Evolutionary conservation across 2,888 invertebrate species (phyloP).

Genomic region (Apomyelois bistriatella): DNA sequence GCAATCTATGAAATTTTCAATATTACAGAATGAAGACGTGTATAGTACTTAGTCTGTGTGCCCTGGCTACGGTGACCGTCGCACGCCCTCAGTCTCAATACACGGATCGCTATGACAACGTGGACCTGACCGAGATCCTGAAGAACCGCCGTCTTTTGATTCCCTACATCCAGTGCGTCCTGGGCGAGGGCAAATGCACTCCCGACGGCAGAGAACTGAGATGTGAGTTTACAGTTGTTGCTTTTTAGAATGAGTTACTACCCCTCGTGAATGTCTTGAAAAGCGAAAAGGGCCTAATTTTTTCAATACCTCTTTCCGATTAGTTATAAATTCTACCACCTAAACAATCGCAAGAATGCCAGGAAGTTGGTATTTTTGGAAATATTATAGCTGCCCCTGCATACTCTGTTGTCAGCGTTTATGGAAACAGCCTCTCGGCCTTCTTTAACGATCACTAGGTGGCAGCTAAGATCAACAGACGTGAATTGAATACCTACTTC

Average conservation of each 20-base stretch:
- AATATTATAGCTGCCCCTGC: too few relatives aligned
- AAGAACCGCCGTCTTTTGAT: conserved; percentile 81
- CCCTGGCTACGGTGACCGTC: conserved; percentile 36
- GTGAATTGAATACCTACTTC: too few relatives aligned
- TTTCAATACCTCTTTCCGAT: too few relatives aligned
- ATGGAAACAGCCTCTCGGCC: too few relatives aligned
- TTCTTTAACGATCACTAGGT: too few relatives aligned
- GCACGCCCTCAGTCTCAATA: conserved; percentile 22
- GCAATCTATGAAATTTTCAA: not conserved
- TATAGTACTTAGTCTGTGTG: conserved; percentile 40
- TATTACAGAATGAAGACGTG: conserved; percentile 48
- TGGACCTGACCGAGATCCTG: conserved; percentile 84
- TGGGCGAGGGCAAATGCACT: conserved; percentile 82
- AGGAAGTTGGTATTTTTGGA: too few relatives aligned
- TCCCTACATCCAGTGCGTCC: conserved; percentile 84
- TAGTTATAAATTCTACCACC: too few relatives aligned
- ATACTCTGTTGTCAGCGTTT: too few relatives aligned
- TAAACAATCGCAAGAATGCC: too few relatives aligned
- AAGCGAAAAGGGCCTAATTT: too few relatives aligned
- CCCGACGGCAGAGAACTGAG: conserved; percentile 85
- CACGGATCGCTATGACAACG: conserved; percentile 80
- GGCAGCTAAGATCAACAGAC: too few relatives aligned
- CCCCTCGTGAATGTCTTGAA: too few relatives aligned
- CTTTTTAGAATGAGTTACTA: not conserved
- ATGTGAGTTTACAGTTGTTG: conserved; percentile 70